Base-by-base conservation (phyloP, 2,888 invertebrate genomes). In the Eupithecia exiguata region DNA sequence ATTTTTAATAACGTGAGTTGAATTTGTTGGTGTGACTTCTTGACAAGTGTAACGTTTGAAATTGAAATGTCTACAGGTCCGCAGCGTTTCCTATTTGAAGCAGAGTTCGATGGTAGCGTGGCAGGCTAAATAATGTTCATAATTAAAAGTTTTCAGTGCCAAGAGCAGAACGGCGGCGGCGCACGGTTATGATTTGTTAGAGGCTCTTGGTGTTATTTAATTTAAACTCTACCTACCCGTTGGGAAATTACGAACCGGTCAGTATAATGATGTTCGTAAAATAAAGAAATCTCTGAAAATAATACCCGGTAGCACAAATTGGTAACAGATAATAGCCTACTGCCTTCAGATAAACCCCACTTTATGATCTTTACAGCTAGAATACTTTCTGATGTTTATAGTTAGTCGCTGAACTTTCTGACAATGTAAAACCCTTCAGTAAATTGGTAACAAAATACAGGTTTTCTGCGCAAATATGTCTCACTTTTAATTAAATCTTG, bases 91-190 rank as follows among this genome's bases (percentile, higher is more conserved):
- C 69, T 69, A 46, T 75, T 70, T 40, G 63, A 65, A 58, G 65
- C 43, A 16, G 30, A 72, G 68, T 68, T 75, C 72, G 72, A 73
- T 75, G 46, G 70, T 36, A 38, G 35, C 70, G 36, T 65, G 72
- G 40, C 67, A 70, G 69, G 49, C 72, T 30, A 49, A 73, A 75
- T 73, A 68, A 70, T 72, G 68, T 65, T 65, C 68, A 69, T 72
- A 75, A 75, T 75, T 73, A 73, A 73, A 73, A 75, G 70, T 72
- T 75, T 70, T 30, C 58, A 58, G 62, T 67, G 43, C 66, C 69
- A 43, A 74, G 30, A 58, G 16, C 53, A 40, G 38, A 53, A 14
- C 35, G 61, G 35, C n/a, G 38, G 7, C 35, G 61, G 35, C n/a
- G 38, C 58, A 43, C 40, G 40, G 53, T 67, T 25, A 43, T 58